Evolutionary conservation across 2,888 invertebrate genomes (phyloP), one percentile per base, ranked within the genome.

Genomic region (Therioaphis trifolii): DNA sequence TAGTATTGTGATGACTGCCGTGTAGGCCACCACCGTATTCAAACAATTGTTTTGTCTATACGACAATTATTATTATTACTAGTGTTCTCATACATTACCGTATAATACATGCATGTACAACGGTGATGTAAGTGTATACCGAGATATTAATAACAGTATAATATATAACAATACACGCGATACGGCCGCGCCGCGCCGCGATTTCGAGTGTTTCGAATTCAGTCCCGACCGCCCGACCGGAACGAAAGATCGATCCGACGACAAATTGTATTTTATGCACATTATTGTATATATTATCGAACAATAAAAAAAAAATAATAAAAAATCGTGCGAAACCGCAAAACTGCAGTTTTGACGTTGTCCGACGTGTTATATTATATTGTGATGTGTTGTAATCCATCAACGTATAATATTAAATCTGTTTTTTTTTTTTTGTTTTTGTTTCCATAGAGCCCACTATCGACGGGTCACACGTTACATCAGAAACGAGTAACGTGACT

Each of bases 401-500:
- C n/a, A n/a, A 24, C 3, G 12, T 58, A n/a, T 1, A 7, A 21
- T n/a, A 15, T 15, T 49, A 49, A 49, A 35, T 35, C 1, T 21
- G 24, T 58, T 24, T 12, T 0, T 58, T 35, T 55, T 46, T 12
- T 43, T 61, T n/a, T 61, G 18, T 24, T 35, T 4, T 43, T 21
- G 29, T 35, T 66, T 66, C 68, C 61, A 2, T 66, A 82, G 82
- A 74, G 72, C 40, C 82, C 82, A 52, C 29, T 82, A 52, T 74
- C 82, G 52, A 72, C 82, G 74, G 35, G 82, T 82, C 82, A 66
- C 52, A 49, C 72, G 63, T 74, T 82, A 52, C 74, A 82, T 27
- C 82, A 74, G 35, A 82, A 82, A 74, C 72, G 72, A 7, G 82
- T 82, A 40, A 82, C 82, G 63, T 82, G 52, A 82, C 24, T 74